A percentile compares a stretch with the other conserved stretches of the same genome.
phyloP scores from a whole-genome alignment of 2,113 vertebrate genomes.

The Lethenteron reissneri region DNA sequence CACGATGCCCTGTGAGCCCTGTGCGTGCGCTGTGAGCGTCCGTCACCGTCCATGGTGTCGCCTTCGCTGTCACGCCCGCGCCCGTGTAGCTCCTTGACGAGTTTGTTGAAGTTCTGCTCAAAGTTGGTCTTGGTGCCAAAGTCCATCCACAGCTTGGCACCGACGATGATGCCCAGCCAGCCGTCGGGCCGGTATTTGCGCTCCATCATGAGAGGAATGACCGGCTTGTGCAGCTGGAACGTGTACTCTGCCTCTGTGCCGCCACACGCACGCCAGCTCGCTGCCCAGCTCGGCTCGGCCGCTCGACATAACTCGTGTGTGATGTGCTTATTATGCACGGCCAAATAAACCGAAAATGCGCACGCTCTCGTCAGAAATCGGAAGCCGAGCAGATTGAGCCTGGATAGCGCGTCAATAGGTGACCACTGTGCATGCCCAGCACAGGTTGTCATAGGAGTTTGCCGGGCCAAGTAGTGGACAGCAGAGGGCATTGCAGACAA shows the following conservation, averaged over 20 bases:
- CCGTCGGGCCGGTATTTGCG: conserved; percentile 9
- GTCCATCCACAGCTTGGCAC: conserved; percentile 10
- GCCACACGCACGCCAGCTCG: no score
- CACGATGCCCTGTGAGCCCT: no score
- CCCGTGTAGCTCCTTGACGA: conserved; percentile 7
- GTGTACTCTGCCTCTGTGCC: conserved; percentile 10
- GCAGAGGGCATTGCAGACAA: neutral
- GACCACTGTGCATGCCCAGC: no score
- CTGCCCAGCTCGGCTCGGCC: no score
- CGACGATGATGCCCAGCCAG: conserved; percentile 8
- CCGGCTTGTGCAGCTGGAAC: conserved; percentile 9
- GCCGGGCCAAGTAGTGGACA: neutral
- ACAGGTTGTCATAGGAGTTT: neutral
- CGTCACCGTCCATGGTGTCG: neutral
- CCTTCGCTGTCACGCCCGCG: neutral
- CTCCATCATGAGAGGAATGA: conserved; percentile 11
- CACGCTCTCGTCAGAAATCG: no score
- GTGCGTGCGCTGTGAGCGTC: neutral
- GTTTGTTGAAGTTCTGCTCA: conserved; percentile 8
- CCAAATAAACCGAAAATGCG: no score
- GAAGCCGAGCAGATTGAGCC: no score
- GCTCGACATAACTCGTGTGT: no score
- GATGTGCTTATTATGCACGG: no score
- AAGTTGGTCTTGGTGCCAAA: conserved; percentile 8
- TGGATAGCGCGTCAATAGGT: no score